Evolutionary conservation across 37 sponge, comb jelly and placozoan genomes (phyloP), one percentile per base, ranked within the genome.

Genomic region (Petrosia ficiformis): DNA sequence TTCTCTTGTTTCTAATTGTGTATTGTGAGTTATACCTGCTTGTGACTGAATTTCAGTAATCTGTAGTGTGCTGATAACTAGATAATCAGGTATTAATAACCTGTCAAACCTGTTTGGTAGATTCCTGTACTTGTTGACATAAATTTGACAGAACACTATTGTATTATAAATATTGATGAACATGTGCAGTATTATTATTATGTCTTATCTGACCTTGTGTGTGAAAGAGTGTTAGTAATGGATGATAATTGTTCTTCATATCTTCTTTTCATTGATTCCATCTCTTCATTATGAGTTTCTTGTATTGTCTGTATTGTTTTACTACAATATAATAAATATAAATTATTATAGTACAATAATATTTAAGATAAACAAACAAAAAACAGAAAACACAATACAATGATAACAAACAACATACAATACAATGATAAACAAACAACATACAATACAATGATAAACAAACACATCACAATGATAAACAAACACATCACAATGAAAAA

Each of bases 231-330:
- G 28, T 67, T 37, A 37, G 80, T 85, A 42, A 89, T 38, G 42
- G 90, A 78, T 28, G 76, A 82, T 37, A 93, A 25, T 34, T 93
- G 86, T 33, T 93, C 86, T 26, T 64, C 37, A 79, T 93, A 90
- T 8, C 84, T 29, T 5, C 71, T 76, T 65, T 78, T 33, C 74
- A 84, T n/a, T 42, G 76, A 86, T 39, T 88, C 81, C 42, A 79
- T 44, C 56, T 88, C 82, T n/a, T n/a, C n/a, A n/a, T n/a, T n/a
- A n/a, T n/a, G 42, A 77, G 60, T 39, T 93, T 90, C 48, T 93
- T 86, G 39, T 88, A 82, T 35, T 76, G 76, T 52, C 81, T 84
- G 69, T 88, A 24, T 22, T 93, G 85, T n/a, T 72, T 90, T 40
- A 88, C 26, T 19, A 73, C 42, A 25, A 65, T 40, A 28, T 80